Conservation (phyloP, 2,888 invertebrate species). For the Notodonta dromedarius region DNA sequence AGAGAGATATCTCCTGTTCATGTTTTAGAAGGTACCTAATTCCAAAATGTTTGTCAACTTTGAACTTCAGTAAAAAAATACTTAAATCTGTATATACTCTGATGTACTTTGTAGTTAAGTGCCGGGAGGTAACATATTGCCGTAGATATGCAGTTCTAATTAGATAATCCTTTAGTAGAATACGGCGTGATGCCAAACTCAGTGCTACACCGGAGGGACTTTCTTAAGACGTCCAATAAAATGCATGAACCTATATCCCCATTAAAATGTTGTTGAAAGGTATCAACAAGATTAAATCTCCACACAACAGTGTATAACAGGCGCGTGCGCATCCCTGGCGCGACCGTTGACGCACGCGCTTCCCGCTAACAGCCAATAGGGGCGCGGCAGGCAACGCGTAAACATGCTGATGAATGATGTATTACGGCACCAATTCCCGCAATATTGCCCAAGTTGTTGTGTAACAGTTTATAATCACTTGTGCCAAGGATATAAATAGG, state of each 20-base stretch:
- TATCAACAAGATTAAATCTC: neutral
- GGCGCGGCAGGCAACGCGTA: constrained; percentile 20
- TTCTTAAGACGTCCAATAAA: neutral
- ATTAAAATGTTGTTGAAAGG: neutral
- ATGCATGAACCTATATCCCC: neutral
- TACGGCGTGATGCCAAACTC: too few species aligned
- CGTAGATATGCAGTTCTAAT: too few species aligned
- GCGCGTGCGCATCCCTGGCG: constrained; percentile 11
- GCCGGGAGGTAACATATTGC: too few species aligned
- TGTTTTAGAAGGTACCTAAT: too few species aligned
- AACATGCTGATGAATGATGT: constrained; percentile 17
- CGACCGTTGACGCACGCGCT: constrained; percentile 24
- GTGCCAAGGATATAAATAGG: too few species aligned
- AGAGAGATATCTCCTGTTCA: too few species aligned
- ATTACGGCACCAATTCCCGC: constrained; percentile 9
- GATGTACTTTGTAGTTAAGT: too few species aligned
- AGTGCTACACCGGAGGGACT: too few species aligned
- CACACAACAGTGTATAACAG: constrained; percentile 17
- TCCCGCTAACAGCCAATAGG: constrained; percentile 21
- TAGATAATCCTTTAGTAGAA: too few species aligned
- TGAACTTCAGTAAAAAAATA: too few species aligned
- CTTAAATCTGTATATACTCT: too few species aligned
- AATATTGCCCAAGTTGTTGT: constrained; percentile 7
- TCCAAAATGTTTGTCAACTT: too few species aligned
- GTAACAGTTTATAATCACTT: neutral